Percentiles rank a stretch among this genome's conserved stretches.
Conservation (phyloP, 2,113 vertebrate genomes). For the Mola mola region DNA sequence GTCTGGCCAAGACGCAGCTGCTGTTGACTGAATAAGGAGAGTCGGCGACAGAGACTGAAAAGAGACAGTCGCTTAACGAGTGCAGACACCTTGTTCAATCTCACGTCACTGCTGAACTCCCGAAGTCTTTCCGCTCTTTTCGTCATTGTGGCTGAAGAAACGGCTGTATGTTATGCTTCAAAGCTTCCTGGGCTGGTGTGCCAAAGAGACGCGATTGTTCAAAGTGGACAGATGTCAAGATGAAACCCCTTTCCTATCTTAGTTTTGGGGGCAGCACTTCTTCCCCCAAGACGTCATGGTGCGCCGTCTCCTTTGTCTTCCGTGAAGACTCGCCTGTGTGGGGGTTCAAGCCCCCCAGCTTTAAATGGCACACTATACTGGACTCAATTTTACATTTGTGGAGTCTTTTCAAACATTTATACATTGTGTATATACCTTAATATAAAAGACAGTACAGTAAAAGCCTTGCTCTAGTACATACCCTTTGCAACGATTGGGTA, state of each 20-base stretch:
- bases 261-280: constrained; percentile 63
- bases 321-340: constrained; percentile 89
- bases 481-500: constrained; percentile 73
- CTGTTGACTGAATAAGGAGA: constrained; percentile 61
- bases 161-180: constrained; percentile 56
- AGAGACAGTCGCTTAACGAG: constrained; percentile 54
- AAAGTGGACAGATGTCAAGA: constrained; percentile 69
- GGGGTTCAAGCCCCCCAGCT: constrained; percentile 63
- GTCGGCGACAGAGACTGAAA: constrained; percentile 60
- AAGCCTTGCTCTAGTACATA: constrained; percentile 72
- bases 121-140: constrained; percentile 47
- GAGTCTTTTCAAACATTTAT: constrained; percentile 86
- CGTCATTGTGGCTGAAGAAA: constrained; percentile 62
- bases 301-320: constrained; percentile 86
- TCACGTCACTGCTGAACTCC: constrained; percentile 62
- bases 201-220: constrained; percentile 74
- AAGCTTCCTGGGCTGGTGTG: constrained; percentile 71
- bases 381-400: constrained; percentile 84
- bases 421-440: constrained; percentile 77
- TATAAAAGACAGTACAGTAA: constrained; percentile 61
- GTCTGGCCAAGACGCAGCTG: constrained; percentile 78
- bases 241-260: constrained; percentile 30
- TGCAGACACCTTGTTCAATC: constrained; percentile 48
- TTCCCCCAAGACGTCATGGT: constrained; percentile 65
- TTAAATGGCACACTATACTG: constrained; percentile 72